Conservation (phyloP, 1,140 invertebrate genomes). For the Lasioglossum baleicum region DNA sequence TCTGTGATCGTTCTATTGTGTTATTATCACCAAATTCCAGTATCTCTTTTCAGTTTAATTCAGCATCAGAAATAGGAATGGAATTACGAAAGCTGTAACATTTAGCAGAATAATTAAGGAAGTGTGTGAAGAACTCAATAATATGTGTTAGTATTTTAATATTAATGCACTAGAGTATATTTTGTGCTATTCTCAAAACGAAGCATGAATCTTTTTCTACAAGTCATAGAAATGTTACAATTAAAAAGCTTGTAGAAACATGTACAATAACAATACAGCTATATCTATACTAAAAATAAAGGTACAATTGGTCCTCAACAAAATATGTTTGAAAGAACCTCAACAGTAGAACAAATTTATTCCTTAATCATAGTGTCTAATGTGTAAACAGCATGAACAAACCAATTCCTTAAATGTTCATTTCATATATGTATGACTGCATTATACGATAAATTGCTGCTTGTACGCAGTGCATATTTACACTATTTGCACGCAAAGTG, state of each 20-base stretch:
- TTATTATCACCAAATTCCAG: constrained; percentile 67
- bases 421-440: constrained; percentile 64
- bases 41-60: constrained; percentile 51
- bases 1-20: constrained; percentile 4
- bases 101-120: constrained; percentile 33
- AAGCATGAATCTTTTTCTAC: constrained; percentile 54
- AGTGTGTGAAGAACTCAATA: constrained; percentile 12
- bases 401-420: constrained; percentile 58
- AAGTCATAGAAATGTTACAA: constrained; percentile 40
- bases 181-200: constrained; percentile 42
- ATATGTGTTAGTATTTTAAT: constrained; percentile 48
- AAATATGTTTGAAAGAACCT: constrained; percentile 26
- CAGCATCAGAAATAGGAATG: constrained; percentile 47
- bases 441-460: constrained; percentile 60
- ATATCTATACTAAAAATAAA: constrained; percentile 26
- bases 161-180: constrained; percentile 55
- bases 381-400: constrained; percentile 59
- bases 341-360: constrained; percentile 31
- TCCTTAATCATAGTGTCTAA: constrained; percentile 39
- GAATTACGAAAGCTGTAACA: constrained; percentile 38
- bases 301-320: constrained; percentile 28
- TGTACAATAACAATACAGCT: constrained; percentile 39
- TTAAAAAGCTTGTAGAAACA: constrained; percentile 48
- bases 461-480: constrained; percentile 63
- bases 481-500: constrained; percentile 64